Evolutionary conservation across 2,888 invertebrate species (phyloP).

Genomic region (Neoitamus cyanurus): DNA sequence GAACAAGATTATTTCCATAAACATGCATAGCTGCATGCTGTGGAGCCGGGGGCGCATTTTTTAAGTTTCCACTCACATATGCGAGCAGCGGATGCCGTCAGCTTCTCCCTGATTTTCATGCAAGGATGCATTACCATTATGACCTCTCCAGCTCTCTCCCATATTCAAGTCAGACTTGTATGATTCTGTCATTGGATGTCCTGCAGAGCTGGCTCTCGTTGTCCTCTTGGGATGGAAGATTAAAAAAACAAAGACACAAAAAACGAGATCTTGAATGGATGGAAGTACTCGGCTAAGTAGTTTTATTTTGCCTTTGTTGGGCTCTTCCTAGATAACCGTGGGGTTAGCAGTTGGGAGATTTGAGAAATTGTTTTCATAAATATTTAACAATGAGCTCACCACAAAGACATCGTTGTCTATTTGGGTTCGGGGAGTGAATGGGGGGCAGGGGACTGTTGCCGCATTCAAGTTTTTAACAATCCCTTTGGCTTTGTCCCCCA

Average conservation of each 20-base stretch:
- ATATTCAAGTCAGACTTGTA: constrained; percentile 23
- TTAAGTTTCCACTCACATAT: constrained; percentile 36
- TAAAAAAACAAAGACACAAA: constrained; percentile 14
- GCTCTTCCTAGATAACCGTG: neutral
- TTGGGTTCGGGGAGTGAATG: neutral
- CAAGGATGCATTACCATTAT: constrained; percentile 31
- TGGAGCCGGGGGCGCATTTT: neutral
- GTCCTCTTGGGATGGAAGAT: constrained; percentile 9
- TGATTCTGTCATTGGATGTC: constrained; percentile 40
- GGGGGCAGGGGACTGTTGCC: neutral
- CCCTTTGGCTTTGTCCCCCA: constrained; percentile 4
- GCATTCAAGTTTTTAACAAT: constrained; percentile 10
- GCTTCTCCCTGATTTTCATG: constrained; percentile 31
- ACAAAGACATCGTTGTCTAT: constrained; percentile 13
- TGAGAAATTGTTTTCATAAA: constrained; percentile 49
- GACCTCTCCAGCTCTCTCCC: neutral
- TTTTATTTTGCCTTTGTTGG: constrained; percentile 33
- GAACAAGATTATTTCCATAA: neutral
- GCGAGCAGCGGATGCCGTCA: constrained; percentile 10
- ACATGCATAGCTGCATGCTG: neutral
- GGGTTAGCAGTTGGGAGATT: constrained; percentile 19
- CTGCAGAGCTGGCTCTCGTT: constrained; percentile 11
- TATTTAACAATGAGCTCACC: constrained; percentile 43
- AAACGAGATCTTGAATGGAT: constrained; percentile 13
- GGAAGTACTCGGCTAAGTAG: constrained; percentile 28